phyloP scores from a whole-genome alignment of 2,797 vertebrate genomes.

The Natrix natrix region DNA sequence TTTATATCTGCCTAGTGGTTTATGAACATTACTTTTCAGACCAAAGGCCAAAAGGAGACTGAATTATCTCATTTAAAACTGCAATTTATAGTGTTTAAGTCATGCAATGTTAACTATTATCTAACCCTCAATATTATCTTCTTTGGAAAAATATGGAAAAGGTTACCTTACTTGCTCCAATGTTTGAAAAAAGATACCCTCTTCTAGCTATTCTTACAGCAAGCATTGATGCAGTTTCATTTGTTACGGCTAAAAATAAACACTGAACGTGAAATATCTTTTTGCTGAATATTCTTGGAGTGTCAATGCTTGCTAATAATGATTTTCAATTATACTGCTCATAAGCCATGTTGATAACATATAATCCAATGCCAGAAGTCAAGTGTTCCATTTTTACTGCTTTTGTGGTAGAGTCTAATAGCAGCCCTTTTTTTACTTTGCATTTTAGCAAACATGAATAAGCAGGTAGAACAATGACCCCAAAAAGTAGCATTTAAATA shows the following conservation, averaged over 20 bases:
- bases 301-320: not conserved
- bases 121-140: slow-evolving; percentile 50
- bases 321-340: slow-evolving; percentile 14
- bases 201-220: slow-evolving; percentile 25
- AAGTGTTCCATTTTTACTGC: not conserved
- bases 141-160: slow-evolving; percentile 39
- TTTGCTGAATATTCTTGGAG: not conserved
- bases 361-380: not conserved
- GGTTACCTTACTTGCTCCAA: slow-evolving; percentile 8
- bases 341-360: slow-evolving; percentile 9
- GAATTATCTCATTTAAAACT: slow-evolving; percentile 38
- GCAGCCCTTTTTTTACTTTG: not conserved
- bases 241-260: slow-evolving; percentile 37
- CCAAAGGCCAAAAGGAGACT: slow-evolving; percentile 34
- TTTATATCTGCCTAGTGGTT: slow-evolving; percentile 34
- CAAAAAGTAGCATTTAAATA: not conserved
- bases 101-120: slow-evolving; percentile 46
- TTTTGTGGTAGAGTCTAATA: not conserved
- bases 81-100: slow-evolving; percentile 45
- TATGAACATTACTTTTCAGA: slow-evolving; percentile 33
- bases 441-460: slow-evolving; percentile 1
- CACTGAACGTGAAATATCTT: slow-evolving; percentile 12
- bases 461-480: not conserved
- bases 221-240: slow-evolving; percentile 37
- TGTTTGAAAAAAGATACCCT: slow-evolving; percentile 37